Evolutionary conservation across 2,888 invertebrate genomes (phyloP), one percentile per base, ranked within the genome.

Genomic region (Temnothorax ravouxi): DNA sequence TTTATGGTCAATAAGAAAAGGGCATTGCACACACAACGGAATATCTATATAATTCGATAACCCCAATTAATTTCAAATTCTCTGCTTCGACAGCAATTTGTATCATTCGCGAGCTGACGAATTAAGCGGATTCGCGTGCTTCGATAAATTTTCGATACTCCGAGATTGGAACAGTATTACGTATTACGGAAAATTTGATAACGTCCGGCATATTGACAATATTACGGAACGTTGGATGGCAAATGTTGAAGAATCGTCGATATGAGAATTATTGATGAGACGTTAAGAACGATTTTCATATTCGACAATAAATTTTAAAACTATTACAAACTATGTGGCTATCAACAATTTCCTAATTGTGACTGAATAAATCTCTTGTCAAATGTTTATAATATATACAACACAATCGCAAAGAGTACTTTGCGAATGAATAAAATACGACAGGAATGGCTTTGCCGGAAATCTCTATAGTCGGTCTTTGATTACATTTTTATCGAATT

Each of bases 181-280:
- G n/a, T 76, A 66, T 66, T 66, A 66, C 41, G n/a, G 52, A 47
- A 75, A 47, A 52, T 66, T 76, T 52, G 41, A 76, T 66, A 66
- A 54, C 66, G 38, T 54, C 34, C 50, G 75, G 47, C 75, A 25
- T 64, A 76, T 66, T 25, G 76, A 76, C 66, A 66, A 64, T 66
- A 76, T 76, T 52, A 66, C 66, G 34, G 25, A 66, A 66, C 66
- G 13, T 66, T 66, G 66, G 38, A 52, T 66, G 66, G 41, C 25
- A 66, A 52, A 66, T 76, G 59, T 76, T 52, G 52, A 76, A 76
- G 52, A 52, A 52, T 41, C 18, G 59, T 66, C 38, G 52, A 52
- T 66, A 66, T 41, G 52, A 18, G 59, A 66, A 66, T 76, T 76
- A 66, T 76, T 66, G 38, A 54, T 25, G 41, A 50, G 34, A 52